phyloP scores from a whole-genome alignment of 2,888 invertebrate genomes.

The Philaethria dido region DNA sequence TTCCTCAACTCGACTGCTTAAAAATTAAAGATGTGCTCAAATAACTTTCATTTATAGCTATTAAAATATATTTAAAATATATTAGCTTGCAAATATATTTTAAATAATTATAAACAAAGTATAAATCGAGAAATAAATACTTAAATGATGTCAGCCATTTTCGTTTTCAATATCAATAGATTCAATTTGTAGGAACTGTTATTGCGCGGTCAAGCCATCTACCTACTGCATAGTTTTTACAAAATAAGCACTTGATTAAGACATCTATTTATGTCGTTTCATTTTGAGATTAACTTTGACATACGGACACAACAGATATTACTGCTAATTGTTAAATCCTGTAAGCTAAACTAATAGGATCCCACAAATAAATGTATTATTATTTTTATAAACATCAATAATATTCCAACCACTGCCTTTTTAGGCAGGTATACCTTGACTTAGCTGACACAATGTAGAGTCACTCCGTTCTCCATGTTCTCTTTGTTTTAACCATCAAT shows the following conservation, averaged over 20 bases:
- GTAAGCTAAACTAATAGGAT: conserved; percentile 26
- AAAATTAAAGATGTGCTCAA: too few relatives aligned
- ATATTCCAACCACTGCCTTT: too few relatives aligned
- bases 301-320: conserved; percentile 70
- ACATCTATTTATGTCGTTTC: conserved; percentile 76
- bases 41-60: too few relatives aligned
- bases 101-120: not conserved
- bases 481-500: too few relatives aligned
- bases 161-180: conserved; percentile 69
- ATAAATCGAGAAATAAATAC: conserved; percentile 10
- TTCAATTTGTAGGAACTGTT: conserved; percentile 81
- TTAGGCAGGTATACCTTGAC: too few relatives aligned
- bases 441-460: too few relatives aligned
- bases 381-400: not conserved
- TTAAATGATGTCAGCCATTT: conserved; percentile 48
- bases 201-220: conserved; percentile 65
- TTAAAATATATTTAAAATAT: too few relatives aligned
- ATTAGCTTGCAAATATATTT: too few relatives aligned
- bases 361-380: not conserved
- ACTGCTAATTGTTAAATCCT: conserved; percentile 65
- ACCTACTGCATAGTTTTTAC: too few relatives aligned
- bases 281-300: conserved; percentile 76
- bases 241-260: conserved; percentile 81
- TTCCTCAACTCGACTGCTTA: not conserved
- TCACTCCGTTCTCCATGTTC: not conserved